Conservation (phyloP, 2,113 vertebrate genomes). For the Dicrurus megarhynchus region DNA sequence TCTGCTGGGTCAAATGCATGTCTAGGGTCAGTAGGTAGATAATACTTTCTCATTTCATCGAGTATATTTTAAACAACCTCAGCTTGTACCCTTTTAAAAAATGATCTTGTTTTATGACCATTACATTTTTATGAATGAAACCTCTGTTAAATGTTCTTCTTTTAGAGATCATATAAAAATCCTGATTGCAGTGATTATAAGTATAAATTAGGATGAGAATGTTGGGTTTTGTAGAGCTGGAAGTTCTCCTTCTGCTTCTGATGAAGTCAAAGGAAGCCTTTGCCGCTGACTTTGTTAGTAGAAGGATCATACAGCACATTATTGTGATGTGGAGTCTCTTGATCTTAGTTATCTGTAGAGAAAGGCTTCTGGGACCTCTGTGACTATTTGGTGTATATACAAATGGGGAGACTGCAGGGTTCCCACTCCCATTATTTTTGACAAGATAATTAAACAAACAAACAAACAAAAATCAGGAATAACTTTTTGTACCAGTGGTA, state of each 20-base stretch:
- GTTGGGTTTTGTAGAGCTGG: background rate
- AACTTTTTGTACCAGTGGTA: constrained; percentile 22
- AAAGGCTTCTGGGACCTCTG: background rate
- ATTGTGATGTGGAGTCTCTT: background rate
- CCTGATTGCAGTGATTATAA: background rate
- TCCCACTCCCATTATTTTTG: constrained; percentile 7
- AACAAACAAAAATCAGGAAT: constrained; percentile 50
- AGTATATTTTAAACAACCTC: background rate
- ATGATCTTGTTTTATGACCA: background rate
- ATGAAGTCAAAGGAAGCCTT: background rate
- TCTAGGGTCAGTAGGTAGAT: background rate
- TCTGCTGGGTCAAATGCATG: background rate
- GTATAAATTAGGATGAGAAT: background rate
- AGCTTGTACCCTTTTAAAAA: background rate
- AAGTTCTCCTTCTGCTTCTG: background rate
- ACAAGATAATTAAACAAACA: constrained; percentile 47
- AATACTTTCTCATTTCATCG: background rate
- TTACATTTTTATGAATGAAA: background rate
- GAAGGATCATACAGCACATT: background rate
- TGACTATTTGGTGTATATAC: background rate
- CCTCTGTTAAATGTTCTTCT: background rate
- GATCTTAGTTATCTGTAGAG: background rate
- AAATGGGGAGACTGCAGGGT: background rate
- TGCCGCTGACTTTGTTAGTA: background rate
- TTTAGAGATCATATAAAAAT: constrained; percentile 53